Evolutionary conservation across 2,888 invertebrate species (phyloP).

Genomic region (Diplazon laetatorius): DNA sequence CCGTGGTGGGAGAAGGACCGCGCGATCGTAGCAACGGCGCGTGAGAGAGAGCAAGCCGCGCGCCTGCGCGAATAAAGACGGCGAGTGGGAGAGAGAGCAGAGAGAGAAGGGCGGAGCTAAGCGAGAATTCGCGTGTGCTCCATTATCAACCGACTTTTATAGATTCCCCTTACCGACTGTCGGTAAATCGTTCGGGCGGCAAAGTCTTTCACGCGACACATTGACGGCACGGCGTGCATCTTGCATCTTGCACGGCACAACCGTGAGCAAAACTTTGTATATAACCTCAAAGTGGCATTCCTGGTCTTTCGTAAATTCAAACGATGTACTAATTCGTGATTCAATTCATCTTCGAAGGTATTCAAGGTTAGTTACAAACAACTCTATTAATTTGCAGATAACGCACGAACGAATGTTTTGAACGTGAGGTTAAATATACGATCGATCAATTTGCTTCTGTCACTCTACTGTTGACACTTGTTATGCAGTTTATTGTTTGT

Average conservation of each 20-base stretch:
- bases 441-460: neutral
- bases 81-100: too few relatives aligned
- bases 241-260: neutral
- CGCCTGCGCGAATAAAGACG: too few relatives aligned
- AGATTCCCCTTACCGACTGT: neutral
- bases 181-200: constrained; percentile 7
- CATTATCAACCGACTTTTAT: neutral
- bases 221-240: neutral
- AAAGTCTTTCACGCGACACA: constrained; percentile 4
- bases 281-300: constrained; percentile 6
- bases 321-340: neutral
- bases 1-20: too few relatives aligned
- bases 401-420: too few relatives aligned
- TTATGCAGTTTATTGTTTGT: too few relatives aligned
- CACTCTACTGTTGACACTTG: constrained; percentile 21
- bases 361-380: too few relatives aligned
- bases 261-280: too few relatives aligned
- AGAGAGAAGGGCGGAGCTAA: too few relatives aligned
- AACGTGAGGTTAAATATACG: neutral
- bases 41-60: too few relatives aligned
- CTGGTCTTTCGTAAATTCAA: neutral
- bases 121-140: too few relatives aligned
- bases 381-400: too few relatives aligned
- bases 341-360: neutral
- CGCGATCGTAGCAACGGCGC: too few relatives aligned